Percentiles rank a stretch among this genome's conserved stretches.
These are phyloP conservation scores for Catocala sponsa DNA, from an alignment of 2,888 invertebrate genomes.

Conservation along the genomic window DNA sequence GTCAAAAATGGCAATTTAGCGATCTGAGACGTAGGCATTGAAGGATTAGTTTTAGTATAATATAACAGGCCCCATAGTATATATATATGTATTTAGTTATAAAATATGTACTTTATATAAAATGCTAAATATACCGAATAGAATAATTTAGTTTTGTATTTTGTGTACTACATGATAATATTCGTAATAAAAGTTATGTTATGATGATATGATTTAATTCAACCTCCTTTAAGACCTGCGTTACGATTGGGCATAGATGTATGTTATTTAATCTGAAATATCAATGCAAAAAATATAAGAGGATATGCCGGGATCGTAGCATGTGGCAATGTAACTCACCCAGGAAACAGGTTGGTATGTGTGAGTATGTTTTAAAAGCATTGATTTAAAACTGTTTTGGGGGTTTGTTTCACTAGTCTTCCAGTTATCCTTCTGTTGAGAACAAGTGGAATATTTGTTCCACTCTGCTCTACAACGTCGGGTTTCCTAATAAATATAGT, in stretches of 20 bases:
- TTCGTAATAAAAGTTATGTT: constrained; percentile 53
- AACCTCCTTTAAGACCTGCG: not conserved
- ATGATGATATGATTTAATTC: constrained; percentile 35
- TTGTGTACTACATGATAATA: constrained; percentile 66
- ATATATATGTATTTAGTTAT: constrained; percentile 32
- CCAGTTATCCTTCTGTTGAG: no score
- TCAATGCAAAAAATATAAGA: no score
- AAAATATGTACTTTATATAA: constrained; percentile 23
- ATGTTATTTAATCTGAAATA: no score
- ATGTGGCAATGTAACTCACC: no score
- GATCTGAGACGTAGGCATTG: not conserved
- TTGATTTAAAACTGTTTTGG: no score
- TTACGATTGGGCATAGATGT: not conserved
- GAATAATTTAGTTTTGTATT: constrained; percentile 78
- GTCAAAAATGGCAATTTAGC: constrained; percentile 5
- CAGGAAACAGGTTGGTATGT: no score
- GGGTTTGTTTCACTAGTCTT: no score
- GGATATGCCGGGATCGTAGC: no score
- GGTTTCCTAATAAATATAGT: no score
- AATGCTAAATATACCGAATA: constrained; percentile 50
- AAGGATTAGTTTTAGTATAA: constrained; percentile 8
- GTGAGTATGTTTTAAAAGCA: no score
- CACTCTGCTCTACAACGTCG: no score
- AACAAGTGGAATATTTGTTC: no score
- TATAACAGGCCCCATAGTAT: constrained; percentile 23